These are phyloP conservation scores for Vombatus ursinus DNA, from an alignment of 2,113 vertebrate genomes.

Conservation along the genomic window DNA sequence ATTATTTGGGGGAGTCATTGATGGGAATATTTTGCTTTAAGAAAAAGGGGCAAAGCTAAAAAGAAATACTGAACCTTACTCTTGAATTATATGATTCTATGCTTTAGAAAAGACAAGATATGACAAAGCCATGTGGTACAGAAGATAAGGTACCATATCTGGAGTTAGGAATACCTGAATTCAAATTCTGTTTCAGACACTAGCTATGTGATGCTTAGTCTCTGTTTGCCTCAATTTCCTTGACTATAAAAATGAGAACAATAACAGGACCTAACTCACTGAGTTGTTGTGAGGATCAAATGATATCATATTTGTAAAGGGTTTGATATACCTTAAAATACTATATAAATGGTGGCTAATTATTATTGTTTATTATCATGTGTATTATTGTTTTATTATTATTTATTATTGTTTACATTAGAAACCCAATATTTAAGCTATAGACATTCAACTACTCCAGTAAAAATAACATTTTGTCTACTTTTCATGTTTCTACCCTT, in stretches of 20 bases:
- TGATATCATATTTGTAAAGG: not conserved
- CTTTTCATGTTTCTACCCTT: not conserved
- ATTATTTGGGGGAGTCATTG: constrained; percentile 17
- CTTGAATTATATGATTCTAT: not conserved
- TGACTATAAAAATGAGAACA: not conserved
- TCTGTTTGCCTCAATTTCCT: not conserved
- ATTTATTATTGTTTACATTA: not conserved
- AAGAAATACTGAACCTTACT: not conserved
- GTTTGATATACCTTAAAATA: not conserved
- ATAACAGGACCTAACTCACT: not conserved
- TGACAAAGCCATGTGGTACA: not conserved
- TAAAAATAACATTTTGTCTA: not conserved
- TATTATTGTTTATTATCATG: not conserved
- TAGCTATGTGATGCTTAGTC: not conserved
- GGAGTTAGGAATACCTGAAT: not conserved
- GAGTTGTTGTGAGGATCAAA: not conserved
- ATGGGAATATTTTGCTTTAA: not conserved
- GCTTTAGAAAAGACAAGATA: not conserved
- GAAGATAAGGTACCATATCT: not conserved
- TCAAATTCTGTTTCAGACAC: not conserved
- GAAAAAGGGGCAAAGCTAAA: not conserved
- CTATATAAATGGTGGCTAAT: not conserved
- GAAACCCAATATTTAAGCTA: not conserved
- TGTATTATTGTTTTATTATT: not conserved
- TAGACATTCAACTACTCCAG: not conserved